Percentiles rank a stretch among this genome's conserved stretches.
Evolutionary conservation across 2,113 vertebrate species (phyloP).

Genomic region (Brachyistius frenatus): DNA sequence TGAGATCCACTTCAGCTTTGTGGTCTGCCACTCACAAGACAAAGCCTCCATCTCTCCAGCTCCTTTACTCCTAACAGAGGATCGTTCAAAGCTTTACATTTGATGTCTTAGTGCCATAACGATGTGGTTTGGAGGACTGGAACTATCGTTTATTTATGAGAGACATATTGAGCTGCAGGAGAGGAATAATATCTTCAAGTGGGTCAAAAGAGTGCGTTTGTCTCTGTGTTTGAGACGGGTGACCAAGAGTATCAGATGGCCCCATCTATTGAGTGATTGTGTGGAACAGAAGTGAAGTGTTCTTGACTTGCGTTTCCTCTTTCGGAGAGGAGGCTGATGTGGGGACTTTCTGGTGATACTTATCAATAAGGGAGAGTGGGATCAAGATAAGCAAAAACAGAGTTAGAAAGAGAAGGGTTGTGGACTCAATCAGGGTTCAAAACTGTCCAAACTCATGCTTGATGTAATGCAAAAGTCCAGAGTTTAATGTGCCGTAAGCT

Average conservation of each 20-base stretch:
- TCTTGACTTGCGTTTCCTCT: conserved; percentile 72
- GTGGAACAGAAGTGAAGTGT: conserved; percentile 68
- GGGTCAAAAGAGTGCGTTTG: conserved; percentile 65
- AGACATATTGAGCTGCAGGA: conserved; percentile 72
- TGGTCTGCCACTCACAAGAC: conserved; percentile 71
- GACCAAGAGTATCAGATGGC: conserved; percentile 78
- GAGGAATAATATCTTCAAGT: conserved; percentile 74
- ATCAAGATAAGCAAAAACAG: conserved; percentile 30
- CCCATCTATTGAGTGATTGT: conserved; percentile 71
- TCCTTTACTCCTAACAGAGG: conserved; percentile 58
- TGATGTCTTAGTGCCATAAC: conserved; percentile 75
- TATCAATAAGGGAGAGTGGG: conserved; percentile 53
- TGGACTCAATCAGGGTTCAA: conserved; percentile 15
- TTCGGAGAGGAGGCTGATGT: conserved; percentile 64
- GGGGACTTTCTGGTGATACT: conserved; percentile 65
- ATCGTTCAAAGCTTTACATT: conserved; percentile 74
- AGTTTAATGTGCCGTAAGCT: conserved; percentile 22
- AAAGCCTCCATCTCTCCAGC: conserved; percentile 67
- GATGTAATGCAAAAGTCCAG: conserved; percentile 27
- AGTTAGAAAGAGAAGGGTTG: conserved; percentile 12
- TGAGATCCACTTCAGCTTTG: conserved; percentile 55
- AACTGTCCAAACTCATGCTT: conserved; percentile 22
- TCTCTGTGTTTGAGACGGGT: conserved; percentile 53
- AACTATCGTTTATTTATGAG: conserved; percentile 78
- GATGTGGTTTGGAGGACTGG: conserved; percentile 76